Conservation (phyloP, 2,113 vertebrate genomes). For the Leptodactylus fuscus region DNA sequence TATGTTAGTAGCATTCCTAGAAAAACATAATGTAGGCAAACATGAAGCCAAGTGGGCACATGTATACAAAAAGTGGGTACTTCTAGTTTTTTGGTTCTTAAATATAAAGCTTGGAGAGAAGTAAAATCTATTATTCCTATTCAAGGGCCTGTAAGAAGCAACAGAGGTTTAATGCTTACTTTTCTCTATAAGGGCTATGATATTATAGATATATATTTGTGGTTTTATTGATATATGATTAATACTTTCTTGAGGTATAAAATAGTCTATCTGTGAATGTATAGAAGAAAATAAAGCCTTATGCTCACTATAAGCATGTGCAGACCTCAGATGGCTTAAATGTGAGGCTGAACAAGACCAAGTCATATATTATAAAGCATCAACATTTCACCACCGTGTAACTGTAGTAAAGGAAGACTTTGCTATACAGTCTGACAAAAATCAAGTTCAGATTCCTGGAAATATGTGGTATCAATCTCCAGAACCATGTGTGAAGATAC, state of each 20-base stretch:
- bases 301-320: background rate
- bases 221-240: background rate
- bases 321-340: background rate
- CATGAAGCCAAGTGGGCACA: background rate
- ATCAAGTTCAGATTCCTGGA: constrained; percentile 15
- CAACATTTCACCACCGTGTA: background rate
- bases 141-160: no score
- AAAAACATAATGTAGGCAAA: background rate
- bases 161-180: no score
- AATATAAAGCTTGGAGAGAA: background rate
- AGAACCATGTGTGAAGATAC: background rate
- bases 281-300: background rate
- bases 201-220: background rate
- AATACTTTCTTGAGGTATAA: background rate
- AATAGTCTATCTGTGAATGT: background rate
- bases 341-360: background rate
- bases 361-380: background rate
- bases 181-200: no score
- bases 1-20: background rate
- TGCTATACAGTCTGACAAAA: background rate
- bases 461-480: background rate
- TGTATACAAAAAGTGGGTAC: background rate
- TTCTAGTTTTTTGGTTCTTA: background rate
- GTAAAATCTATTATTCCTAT: background rate
- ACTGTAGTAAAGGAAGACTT: background rate